These are phyloP conservation scores for Heliothis subflexa DNA, from an alignment of 1,140 invertebrate genomes.

Conservation along the genomic window DNA sequence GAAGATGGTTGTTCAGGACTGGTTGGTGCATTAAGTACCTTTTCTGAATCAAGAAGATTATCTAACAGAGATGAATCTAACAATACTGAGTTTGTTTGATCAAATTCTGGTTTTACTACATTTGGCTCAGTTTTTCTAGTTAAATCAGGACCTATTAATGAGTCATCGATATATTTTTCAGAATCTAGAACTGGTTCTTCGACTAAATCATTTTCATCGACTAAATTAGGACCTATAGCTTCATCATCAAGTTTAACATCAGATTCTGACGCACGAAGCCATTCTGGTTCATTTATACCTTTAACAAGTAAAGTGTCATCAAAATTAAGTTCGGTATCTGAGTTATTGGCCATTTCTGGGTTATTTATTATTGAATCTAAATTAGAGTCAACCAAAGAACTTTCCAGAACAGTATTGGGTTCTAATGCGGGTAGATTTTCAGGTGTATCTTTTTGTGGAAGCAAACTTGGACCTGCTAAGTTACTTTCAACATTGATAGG, in stretches of 20 bases:
- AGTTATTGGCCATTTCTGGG: too few relatives aligned
- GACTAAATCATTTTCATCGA: too few relatives aligned
- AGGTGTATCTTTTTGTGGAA: background rate
- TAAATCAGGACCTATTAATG: slow-evolving; percentile 4
- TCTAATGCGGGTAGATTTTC: background rate
- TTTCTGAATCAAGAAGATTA: background rate
- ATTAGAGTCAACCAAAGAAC: too few relatives aligned
- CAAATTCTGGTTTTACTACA: background rate
- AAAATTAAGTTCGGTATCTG: background rate
- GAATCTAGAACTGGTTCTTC: too few relatives aligned
- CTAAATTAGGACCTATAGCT: too few relatives aligned
- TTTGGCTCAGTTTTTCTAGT: background rate
- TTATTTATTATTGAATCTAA: too few relatives aligned
- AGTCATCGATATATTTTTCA: too few relatives aligned
- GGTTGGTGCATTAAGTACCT: background rate
- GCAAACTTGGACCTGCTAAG: background rate
- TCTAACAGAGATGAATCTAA: slow-evolving; percentile 1
- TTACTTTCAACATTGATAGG: too few relatives aligned
- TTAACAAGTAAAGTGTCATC: background rate
- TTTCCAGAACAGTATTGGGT: background rate
- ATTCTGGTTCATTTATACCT: background rate
- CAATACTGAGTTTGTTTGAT: background rate
- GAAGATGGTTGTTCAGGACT: too few relatives aligned
- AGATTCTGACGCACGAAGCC: too few relatives aligned
- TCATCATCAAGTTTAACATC: too few relatives aligned